phyloP scores from a whole-genome alignment of 2,797 vertebrate genomes.

The Rhabdomys pumilio region DNA sequence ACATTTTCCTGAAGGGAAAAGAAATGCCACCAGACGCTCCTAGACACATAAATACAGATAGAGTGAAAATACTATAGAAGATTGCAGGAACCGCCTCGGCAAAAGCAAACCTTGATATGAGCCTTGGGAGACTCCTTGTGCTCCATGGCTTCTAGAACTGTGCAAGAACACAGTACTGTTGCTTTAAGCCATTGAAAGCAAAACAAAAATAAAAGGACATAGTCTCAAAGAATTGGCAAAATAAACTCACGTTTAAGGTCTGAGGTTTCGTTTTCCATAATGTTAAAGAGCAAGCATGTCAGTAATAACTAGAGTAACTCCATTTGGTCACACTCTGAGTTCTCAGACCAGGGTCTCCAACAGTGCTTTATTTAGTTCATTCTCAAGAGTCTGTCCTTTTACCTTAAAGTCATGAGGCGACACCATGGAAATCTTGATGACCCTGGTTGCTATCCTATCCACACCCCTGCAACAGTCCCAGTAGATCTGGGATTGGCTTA shows the following conservation, averaged over 20 bases:
- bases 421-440: slow-evolving; percentile 35
- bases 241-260: slow-evolving; percentile 3
- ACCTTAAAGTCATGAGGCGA: background rate
- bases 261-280: slow-evolving; percentile 53
- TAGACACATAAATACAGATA: slow-evolving; percentile 34
- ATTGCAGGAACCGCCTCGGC: background rate
- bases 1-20: slow-evolving; percentile 52
- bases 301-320: slow-evolving; percentile 4
- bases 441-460: background rate
- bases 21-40: background rate
- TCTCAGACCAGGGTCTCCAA: background rate
- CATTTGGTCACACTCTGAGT: background rate
- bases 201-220: slow-evolving; percentile 8
- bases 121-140: background rate
- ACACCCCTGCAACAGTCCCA: background rate
- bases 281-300: background rate
- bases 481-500: background rate
- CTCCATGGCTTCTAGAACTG: background rate
- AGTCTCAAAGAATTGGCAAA: slow-evolving; percentile 47
- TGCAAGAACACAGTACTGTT: background rate
- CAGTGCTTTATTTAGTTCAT: slow-evolving; percentile 23
- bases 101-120: background rate
- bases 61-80: slow-evolving; percentile 55
- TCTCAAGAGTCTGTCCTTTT: background rate
- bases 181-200: slow-evolving; percentile 55